Evolutionary conservation across 2,888 invertebrate species (phyloP), one percentile per base, ranked within the genome.

Genomic region (Drosophila multiciliata): DNA sequence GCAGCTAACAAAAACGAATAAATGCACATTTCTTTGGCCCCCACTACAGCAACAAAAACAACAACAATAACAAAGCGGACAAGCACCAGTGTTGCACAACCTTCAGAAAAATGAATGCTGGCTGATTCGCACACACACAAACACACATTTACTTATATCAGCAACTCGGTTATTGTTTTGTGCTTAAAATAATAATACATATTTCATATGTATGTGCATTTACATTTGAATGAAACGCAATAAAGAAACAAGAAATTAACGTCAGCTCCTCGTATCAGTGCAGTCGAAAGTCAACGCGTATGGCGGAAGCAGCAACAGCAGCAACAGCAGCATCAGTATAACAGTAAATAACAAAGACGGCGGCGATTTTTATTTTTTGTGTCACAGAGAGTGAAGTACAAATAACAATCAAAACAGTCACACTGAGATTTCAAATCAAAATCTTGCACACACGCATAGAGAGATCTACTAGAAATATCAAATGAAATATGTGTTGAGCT

Each of bases 401-500:
- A 55, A 23, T 55, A 80, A 75, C 70, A 80, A 80, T 66, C 76
- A 79, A 23, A 42, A 57, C 49, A 55, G 38, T 52, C 61, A 62
- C 62, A 69, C 65, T 55, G 64, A 66, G 57, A 74, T 68, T 73
- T 79, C 52, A 48, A 66, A 68, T 42, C 48, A 66, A 66, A 60
- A 67, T 48, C 33, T 50, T 63, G 38, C 62, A 72, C 36, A 65
- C 26, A 29, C 50, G 61, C 52, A 80, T 49, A 58, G 50, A 36
- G 54, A 11, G 23, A 45, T 23, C 38, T 45, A 32, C 17, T 17
- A 63, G 32, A 32, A 45, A 66, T 60, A 60, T 62, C 52, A 75
- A 63, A 61, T 60, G 54, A 54, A 87, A 80, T 67, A 87, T 87
- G 90, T 87, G 75, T 75, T 87, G 90, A 87, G 71, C 60, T 58